A percentile compares a stretch with the other conserved stretches of the same genome.
Evolutionary conservation across 1,140 invertebrate species (phyloP).

Genomic region (Bombus ignitus): DNA sequence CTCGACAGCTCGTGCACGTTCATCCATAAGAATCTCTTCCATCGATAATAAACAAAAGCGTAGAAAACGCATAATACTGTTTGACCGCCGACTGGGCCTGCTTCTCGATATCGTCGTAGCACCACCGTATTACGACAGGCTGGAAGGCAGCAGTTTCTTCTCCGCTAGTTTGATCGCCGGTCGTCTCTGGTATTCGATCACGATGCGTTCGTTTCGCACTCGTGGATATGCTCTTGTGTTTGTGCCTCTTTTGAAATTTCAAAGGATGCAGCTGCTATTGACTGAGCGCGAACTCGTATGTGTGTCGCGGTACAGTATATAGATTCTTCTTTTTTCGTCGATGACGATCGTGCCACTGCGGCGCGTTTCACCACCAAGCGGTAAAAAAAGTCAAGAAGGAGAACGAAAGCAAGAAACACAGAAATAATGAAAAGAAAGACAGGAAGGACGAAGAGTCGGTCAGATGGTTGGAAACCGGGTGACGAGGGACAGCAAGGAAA

Average conservation of each 20-base stretch:
- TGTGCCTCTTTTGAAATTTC: slow-evolving; percentile 17
- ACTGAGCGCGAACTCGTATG: slow-evolving; percentile 47
- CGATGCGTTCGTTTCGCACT: not conserved
- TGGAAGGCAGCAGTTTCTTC: not conserved
- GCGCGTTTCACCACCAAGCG: slow-evolving; percentile 31
- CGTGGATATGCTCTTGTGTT: not conserved
- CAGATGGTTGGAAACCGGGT: not conserved
- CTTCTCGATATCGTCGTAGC: not conserved
- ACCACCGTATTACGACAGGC: not conserved
- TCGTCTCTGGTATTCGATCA: not conserved
- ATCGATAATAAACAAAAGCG: not conserved
- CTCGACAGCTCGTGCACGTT: not conserved
- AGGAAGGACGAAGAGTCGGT: not conserved
- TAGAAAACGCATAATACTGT: not conserved
- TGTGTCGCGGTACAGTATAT: slow-evolving; percentile 50
- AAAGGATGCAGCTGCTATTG: slow-evolving; percentile 38
- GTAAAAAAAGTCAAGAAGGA: not conserved
- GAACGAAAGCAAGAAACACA: not conserved
- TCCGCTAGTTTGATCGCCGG: not conserved
- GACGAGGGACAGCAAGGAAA: not conserved
- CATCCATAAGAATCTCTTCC: no score
- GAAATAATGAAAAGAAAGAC: not conserved
- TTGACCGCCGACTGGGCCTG: not conserved
- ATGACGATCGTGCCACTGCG: slow-evolving; percentile 45
- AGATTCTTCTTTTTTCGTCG: slow-evolving; percentile 46